Evolutionary conservation across 2,113 vertebrate genomes (phyloP).

Genomic region (Marcusenius ussheri): DNA sequence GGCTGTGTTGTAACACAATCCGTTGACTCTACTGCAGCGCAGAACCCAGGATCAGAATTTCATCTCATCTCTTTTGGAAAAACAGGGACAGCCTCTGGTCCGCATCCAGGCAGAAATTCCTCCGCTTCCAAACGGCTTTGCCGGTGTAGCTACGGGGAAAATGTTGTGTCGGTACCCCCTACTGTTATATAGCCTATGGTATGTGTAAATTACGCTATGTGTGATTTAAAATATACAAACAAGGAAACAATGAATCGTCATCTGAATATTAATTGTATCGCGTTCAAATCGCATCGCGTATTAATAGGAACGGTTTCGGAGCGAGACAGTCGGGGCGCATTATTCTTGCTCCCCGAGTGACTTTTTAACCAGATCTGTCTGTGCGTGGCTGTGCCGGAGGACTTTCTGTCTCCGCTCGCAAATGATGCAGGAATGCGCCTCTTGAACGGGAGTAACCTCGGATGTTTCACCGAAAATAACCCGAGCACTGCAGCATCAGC

Average conservation of each 20-base stretch:
- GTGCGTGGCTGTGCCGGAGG: background rate
- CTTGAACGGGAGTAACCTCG: constrained; percentile 70
- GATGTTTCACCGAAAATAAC: constrained; percentile 67
- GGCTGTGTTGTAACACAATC: background rate
- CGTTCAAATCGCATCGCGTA: background rate
- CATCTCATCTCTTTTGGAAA: background rate
- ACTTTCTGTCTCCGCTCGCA: constrained; percentile 42
- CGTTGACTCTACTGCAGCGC: background rate
- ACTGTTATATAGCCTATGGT: background rate
- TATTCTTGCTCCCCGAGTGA: background rate
- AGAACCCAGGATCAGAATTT: background rate
- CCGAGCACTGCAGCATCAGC: constrained; percentile 73
- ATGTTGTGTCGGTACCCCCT: background rate
- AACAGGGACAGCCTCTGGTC: background rate
- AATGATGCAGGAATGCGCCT: constrained; percentile 55
- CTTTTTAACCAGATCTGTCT: background rate
- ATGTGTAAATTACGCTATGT: background rate
- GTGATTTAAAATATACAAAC: background rate
- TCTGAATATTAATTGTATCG: background rate
- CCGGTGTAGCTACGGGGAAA: background rate
- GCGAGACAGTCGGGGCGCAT: background rate
- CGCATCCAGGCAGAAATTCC: background rate
- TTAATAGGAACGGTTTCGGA: background rate
- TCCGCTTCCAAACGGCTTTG: background rate
- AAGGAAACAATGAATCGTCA: background rate